Base-by-base conservation (phyloP, 2,113 vertebrate species). In the Dascyllus trimaculatus region DNA sequence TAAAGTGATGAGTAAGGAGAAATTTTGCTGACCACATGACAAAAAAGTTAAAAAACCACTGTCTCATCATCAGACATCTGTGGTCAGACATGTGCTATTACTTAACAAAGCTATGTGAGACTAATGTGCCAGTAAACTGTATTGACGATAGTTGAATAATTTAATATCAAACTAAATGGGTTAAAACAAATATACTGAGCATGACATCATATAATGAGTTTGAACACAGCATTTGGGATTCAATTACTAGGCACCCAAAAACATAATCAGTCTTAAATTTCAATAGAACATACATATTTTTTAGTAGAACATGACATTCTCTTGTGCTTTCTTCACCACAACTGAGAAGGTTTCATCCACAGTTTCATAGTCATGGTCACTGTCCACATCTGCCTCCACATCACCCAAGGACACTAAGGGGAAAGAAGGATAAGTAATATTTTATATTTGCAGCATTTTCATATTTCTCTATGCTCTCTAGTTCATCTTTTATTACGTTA, bases 311-410 rank as follows among this genome's bases (percentile, higher is more conserved):
- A 75, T 18, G 9, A 80, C 0, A 7, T 61, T 54, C 29, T 93
- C 85, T 40, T 92, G 74, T 3, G 77, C 66, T 3, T 6, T 75
- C 24, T 63, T 78, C 48, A 92, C 13, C 19, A 88, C 64, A 1
- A 78, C 0, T 0, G 4, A 0, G 3, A 90, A 51, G 22, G 21
- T 5, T 0, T 86, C 93, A 0, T 90, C 54, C 14, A 96, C 1
- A 5, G 64, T 69, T 88, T 97, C 96, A 0, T 98, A 97, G 71
- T 96, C 93, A 0, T 96, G 94, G 46, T 95, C 92, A 9, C 87
- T 91, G 68, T 92, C 82, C 62, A 9, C 65, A n/a, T 90, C 69
- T 22, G 64, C 40, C 22, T 0, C 3, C 0, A 58, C 0, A 0
- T 61, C 57, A 26, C 7, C 0, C 32, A 24, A 0, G 0, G 0